Evolutionary conservation across 2,888 invertebrate species (phyloP).

Genomic region (Shargacucullia verbasci): DNA sequence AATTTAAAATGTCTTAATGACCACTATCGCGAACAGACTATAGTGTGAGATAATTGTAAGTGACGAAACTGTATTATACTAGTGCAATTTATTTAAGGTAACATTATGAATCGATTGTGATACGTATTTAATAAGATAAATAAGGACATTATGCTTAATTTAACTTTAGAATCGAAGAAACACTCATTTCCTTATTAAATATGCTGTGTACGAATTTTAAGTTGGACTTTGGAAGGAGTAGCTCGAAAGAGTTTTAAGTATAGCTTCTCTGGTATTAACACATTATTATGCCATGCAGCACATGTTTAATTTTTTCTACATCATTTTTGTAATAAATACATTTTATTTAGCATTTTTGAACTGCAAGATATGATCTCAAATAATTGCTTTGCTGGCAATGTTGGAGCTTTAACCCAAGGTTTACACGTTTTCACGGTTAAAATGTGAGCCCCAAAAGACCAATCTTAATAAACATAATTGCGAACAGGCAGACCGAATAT

Average conservation of each 20-base stretch:
- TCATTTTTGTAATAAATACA: no score
- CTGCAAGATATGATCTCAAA: slow-evolving; percentile 38
- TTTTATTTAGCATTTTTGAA: slow-evolving; percentile 9
- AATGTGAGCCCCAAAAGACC: no score
- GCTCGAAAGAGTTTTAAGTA: no score
- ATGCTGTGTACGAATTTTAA: slow-evolving; percentile 2
- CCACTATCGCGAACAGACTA: slow-evolving; percentile 31
- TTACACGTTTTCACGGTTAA: no score
- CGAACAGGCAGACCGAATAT: no score
- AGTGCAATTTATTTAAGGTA: slow-evolving; percentile 61
- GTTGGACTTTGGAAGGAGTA: no score
- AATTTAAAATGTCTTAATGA: slow-evolving; percentile 39
- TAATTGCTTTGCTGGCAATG: background rate
- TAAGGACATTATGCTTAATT: slow-evolving; percentile 19
- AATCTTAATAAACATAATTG: no score
- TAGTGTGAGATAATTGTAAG: slow-evolving; percentile 18
- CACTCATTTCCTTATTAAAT: background rate
- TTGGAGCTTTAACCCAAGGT: no score
- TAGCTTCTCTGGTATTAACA: no score
- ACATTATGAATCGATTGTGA: slow-evolving; percentile 84
- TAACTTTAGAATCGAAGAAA: slow-evolving; percentile 16
- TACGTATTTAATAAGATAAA: slow-evolving; percentile 73
- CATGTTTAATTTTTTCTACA: no score
- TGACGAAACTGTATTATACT: slow-evolving; percentile 49
- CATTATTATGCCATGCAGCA: no score